Conservation (phyloP, 2,888 invertebrate species). For the Lasius fuliginosus region DNA sequence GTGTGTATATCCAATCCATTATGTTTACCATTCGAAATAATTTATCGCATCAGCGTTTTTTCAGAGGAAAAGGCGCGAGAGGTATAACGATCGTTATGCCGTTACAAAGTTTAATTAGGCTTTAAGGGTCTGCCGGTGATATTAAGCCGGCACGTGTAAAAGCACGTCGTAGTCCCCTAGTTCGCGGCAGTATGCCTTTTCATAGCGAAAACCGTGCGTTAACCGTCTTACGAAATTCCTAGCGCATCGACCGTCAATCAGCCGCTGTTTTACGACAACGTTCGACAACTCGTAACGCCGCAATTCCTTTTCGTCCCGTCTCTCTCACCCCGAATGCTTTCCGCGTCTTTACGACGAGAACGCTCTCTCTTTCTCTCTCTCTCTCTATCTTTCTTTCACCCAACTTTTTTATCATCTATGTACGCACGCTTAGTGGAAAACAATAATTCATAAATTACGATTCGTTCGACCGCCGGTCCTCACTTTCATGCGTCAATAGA, state of each 20-base stretch:
- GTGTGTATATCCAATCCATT: slow-evolving; percentile 24
- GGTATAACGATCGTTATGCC: slow-evolving; percentile 43
- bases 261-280: slow-evolving; percentile 59
- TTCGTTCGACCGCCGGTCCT: not conserved
- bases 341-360: slow-evolving; percentile 32
- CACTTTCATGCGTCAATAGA: slow-evolving; percentile 50
- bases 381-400: slow-evolving; percentile 19
- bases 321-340: slow-evolving; percentile 34
- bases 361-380: slow-evolving; percentile 27
- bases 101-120: slow-evolving; percentile 52
- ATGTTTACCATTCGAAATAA: slow-evolving; percentile 39
- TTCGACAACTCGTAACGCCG: slow-evolving; percentile 57
- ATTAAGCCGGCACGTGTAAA: slow-evolving; percentile 51
- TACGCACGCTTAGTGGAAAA: slow-evolving; percentile 35
- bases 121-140: slow-evolving; percentile 44
- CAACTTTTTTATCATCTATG: slow-evolving; percentile 17
- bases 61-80: slow-evolving; percentile 10
- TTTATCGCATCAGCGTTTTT: slow-evolving; percentile 41
- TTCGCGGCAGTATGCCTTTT: slow-evolving; percentile 50
- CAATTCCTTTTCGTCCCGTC: slow-evolving; percentile 46
- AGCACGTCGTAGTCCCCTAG: slow-evolving; percentile 45
- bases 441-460: slow-evolving; percentile 64
- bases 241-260: slow-evolving; percentile 64
- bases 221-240: slow-evolving; percentile 65
- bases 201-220: slow-evolving; percentile 51